Base-by-base conservation (phyloP, 2,888 invertebrate genomes). In the Agapetus fuscipes region DNA sequence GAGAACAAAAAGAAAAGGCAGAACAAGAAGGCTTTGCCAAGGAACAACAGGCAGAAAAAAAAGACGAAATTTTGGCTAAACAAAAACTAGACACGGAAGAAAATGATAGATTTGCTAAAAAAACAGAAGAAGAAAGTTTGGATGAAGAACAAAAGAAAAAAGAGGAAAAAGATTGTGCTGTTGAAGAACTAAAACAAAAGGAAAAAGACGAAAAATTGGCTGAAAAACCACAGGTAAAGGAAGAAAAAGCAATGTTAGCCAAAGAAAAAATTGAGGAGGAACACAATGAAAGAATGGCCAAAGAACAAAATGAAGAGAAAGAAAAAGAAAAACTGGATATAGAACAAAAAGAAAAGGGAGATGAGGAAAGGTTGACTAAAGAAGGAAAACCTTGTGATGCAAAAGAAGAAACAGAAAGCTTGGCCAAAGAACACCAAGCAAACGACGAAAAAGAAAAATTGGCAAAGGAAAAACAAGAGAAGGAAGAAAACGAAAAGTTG, bases 71-170 rank as follows among this genome's bases (percentile, higher is more conserved):
- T 17, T 10, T 27, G 36, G 6, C 24, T 41, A 14, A 33, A 31
- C 14, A 45, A 42, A 34, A 31, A 39, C 42, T 37, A 13, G 43
- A 41, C 39, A 47, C 50, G 26, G 46, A 34, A 39, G 24, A 34
- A 49, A 38, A 28, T 16, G 11, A 48, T 52, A 34, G 42, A 28
- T 6, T 4, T 12, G 4, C 6, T 28, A 14, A 14, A 12, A 30
- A 30, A 12, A 25, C 20, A 13, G 30, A 36, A n/a, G 28, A 17
- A 25, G 3, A 15, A 33, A 11, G 13, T 14, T 12, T 16, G n/a
- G 13, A 20, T 17, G 25, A 40, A 17, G 17, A 30, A 26, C 17
- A 14, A n/a, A 7, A 31, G 16, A 26, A 30, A 14, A 17, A 24
- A 3, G 17, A 10, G n/a, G 17, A 16, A 12, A 9, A 9, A 30